These are phyloP conservation scores for Andrena camellia DNA, from an alignment of 2,888 invertebrate species.

Conservation along the genomic window DNA sequence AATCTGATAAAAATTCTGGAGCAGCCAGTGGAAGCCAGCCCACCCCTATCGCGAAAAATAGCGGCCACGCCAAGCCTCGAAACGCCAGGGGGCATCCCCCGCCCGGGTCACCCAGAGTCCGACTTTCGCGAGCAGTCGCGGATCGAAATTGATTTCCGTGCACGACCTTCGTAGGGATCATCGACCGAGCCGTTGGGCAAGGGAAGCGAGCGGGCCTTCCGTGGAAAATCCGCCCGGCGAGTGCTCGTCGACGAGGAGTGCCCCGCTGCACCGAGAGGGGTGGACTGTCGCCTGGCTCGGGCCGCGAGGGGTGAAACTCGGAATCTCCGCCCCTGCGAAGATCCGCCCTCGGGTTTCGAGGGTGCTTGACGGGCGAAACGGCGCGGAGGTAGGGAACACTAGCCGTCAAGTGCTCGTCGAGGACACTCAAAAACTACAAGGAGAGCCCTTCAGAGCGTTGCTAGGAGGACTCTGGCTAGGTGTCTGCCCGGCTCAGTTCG, in stretches of 20 bases:
- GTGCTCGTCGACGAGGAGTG: conserved; percentile 21
- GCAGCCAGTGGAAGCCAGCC: background rate
- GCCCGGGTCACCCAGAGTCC: conserved; percentile 1
- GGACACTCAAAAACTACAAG: conserved; percentile 83
- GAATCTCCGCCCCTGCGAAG: conserved; percentile 77
- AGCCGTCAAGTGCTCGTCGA: conserved; percentile 85
- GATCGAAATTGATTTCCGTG: conserved; percentile 28
- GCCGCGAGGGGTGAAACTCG: conserved; percentile 57
- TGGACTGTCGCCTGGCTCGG: conserved; percentile 53
- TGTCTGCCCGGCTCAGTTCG: background rate
- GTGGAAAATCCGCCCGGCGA: conserved; percentile 36
- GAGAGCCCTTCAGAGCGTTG: conserved; percentile 69
- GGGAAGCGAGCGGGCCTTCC: conserved; percentile 6
- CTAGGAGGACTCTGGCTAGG: conserved; percentile 28
- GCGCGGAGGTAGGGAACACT: conserved; percentile 82
- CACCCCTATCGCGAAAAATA: background rate
- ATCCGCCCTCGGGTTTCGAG: conserved; percentile 80
- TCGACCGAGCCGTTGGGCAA: conserved; percentile 13
- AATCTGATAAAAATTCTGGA: too few species aligned
- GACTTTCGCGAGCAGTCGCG: background rate
- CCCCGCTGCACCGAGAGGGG: conserved; percentile 56
- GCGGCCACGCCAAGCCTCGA: background rate
- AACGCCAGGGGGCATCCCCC: background rate
- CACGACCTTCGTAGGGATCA: conserved; percentile 14
- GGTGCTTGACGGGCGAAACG: conserved; percentile 80